Percentiles rank a stretch among this genome's conserved stretches.
Evolutionary conservation across 2,113 vertebrate genomes (phyloP).

Genomic region (Mirza zaza): DNA sequence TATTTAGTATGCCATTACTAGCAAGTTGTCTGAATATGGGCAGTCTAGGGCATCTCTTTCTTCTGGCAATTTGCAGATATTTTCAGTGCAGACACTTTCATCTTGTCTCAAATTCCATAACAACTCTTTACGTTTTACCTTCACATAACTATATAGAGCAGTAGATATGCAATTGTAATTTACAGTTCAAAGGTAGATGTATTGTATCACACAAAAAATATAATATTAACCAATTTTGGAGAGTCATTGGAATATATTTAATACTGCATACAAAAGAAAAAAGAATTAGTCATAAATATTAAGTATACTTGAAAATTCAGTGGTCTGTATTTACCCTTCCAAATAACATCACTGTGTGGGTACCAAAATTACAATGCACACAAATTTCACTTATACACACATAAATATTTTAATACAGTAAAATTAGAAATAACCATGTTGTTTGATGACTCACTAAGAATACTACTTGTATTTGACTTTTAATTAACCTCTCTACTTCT

Average conservation of each 20-base stretch:
- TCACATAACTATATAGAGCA: not conserved
- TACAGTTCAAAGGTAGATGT: not conserved
- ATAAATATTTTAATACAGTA: constrained; percentile 37
- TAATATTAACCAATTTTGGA: not conserved
- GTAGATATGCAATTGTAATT: not conserved
- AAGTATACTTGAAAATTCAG: not conserved
- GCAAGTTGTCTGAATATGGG: not conserved
- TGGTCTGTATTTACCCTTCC: not conserved
- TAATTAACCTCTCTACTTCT: not conserved
- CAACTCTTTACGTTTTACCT: not conserved
- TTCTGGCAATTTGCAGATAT: not conserved
- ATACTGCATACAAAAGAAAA: not conserved
- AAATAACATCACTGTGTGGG: not conserved
- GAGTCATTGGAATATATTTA: not conserved
- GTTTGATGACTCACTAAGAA: not conserved
- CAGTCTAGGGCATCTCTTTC: not conserved
- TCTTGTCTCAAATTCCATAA: not conserved
- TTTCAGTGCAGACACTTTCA: not conserved
- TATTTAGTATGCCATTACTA: not conserved
- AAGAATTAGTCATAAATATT: not conserved
- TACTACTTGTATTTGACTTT: not conserved
- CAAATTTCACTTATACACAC: not conserved
- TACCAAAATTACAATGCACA: constrained; percentile 1
- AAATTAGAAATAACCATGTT: not conserved
- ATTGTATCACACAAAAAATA: not conserved